Evolutionary conservation across 2,888 invertebrate genomes (phyloP), one percentile per base, ranked within the genome.

Genomic region (Molanna angustata): DNA sequence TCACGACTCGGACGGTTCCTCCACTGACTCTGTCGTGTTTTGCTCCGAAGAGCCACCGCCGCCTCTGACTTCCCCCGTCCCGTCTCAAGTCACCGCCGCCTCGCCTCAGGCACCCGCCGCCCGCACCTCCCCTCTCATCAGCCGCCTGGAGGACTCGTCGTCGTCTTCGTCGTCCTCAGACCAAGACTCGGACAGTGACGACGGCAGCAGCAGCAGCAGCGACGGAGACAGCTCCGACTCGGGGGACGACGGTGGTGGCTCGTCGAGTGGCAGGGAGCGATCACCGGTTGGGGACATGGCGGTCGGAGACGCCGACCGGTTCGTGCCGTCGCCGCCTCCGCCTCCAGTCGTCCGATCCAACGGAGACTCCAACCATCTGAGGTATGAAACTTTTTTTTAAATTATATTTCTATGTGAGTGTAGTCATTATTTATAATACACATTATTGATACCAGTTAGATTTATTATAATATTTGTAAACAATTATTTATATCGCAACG

Each of bases 11-110:
- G 49, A 50, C n/a, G 47, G 43, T 4, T 57, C 56, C 11, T 53
- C 55, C 13, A 55, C 39, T 3, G 58, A 56, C 41, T 53, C 52
- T 3, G 58, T 58, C 4, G 58, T 58, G 16, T 52, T 58, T 14
- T 56, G 56, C 41, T 46, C 49, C 14, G 56, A 58, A 19, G 33
- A 42, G 13, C 42, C 45, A 9, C 51, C 58, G n/a, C 27, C 41
- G 4, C 39, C 40, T n/a, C 44, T 20, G 4, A 43, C 20, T 17
- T 31, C 27, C n/a, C 45, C 43, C 17, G 32, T 16, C 19, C 19
- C 35, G 35, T 35, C 9, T 14, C 9, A 35, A 13, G 4, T 14
- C 13, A 35, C 9, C 13, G 4, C 9, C 14, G 4, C 7, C 4
- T 13, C 13, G 4, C 35, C 20, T 20, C 35, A 3, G 21, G 17